Base-by-base conservation (phyloP, 2,888 invertebrate genomes). In the Xylota sylvarum region DNA sequence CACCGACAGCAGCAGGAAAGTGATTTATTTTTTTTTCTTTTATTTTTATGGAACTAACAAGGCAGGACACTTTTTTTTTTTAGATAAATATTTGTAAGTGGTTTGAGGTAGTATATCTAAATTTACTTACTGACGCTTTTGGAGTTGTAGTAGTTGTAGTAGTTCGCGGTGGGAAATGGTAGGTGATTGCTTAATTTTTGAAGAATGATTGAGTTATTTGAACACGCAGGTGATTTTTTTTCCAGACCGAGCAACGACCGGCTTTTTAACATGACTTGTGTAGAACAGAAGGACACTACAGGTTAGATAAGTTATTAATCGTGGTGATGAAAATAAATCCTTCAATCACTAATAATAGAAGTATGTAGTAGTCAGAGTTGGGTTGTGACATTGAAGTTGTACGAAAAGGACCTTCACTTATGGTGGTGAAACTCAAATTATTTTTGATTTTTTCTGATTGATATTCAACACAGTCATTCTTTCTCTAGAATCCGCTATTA, bases 1-100 rank as follows among this genome's bases (percentile, higher is more conserved):
- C 64, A n/a, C 35, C 40, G 40, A n/a, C 40, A n/a, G n/a, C 40
- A 40, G 12, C n/a, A 40, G 12, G n/a, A 46, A 46, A 46, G 43
- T 17, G 43, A 46, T 46, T 46, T 46, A 17, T 14, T 40, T 40
- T n/a, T 40, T 7, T 7, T 32, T 32, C n/a, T n/a, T 40, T 7
- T 7, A 3, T 32, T 32, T 7, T 7, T 23, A 23, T 23, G 3
- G 23, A 23, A 23, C 23, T 23, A 23, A 23, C 23, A 9, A 37
- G 32, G 7, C 32, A 40, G 17, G 46, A 30, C 27, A 37, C 9
- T 10, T n/a, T 40, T 23, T 40, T 40, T 40, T 40, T 40, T 40
- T 4, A n/a, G n/a, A 40, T 5, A 40, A 40, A 40, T 40, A 40
- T 40, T 40, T 40, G n/a, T 40, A 40, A 4, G 40, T n/a, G 40